phyloP scores from a whole-genome alignment of 2,888 invertebrate species.

The Thera obeliscata region DNA sequence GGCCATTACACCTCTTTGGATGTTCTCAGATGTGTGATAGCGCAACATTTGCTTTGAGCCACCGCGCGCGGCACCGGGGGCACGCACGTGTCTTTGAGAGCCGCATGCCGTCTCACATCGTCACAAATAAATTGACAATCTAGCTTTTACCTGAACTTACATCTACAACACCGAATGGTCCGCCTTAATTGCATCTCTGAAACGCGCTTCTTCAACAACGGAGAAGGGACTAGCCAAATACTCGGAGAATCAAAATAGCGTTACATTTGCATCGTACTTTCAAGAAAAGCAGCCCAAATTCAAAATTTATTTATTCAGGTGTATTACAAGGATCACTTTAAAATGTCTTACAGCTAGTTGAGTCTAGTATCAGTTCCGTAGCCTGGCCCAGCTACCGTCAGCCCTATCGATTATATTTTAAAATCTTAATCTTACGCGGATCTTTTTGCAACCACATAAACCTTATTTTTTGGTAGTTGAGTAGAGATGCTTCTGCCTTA shows the following conservation, averaged over 20 bases:
- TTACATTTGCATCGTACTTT: too few species aligned
- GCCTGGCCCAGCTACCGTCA: conserved; percentile 29
- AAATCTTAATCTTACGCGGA: conserved; percentile 26
- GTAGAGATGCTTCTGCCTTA: conserved; percentile 17
- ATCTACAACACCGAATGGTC: conserved; percentile 46
- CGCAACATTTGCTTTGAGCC: conserved; percentile 63
- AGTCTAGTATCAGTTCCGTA: too few species aligned
- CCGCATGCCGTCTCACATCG: conserved; percentile 73
- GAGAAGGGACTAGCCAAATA: not conserved
- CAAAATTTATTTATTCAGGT: conserved; percentile 9
- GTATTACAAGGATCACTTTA: too few species aligned
- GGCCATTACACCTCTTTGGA: conserved; percentile 77
- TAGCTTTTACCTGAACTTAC: conserved; percentile 60
- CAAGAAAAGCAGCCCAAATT: conserved; percentile 30
- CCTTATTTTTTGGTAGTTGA: conserved; percentile 28
- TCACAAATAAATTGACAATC: conserved; percentile 74
- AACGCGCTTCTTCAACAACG: conserved; percentile 39
- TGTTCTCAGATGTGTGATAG: conserved; percentile 68
- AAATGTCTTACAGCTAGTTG: conserved; percentile 5
- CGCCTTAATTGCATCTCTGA: conserved; percentile 49
- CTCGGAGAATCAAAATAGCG: not conserved
- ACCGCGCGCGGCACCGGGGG: conserved; percentile 66
- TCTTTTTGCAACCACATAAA: conserved; percentile 34
- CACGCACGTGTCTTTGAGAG: conserved; percentile 79
- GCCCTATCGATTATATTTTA: conserved; percentile 35